These are phyloP conservation scores for Octodonta nipae DNA, from an alignment of 2,888 invertebrate species.

Conservation along the genomic window DNA sequence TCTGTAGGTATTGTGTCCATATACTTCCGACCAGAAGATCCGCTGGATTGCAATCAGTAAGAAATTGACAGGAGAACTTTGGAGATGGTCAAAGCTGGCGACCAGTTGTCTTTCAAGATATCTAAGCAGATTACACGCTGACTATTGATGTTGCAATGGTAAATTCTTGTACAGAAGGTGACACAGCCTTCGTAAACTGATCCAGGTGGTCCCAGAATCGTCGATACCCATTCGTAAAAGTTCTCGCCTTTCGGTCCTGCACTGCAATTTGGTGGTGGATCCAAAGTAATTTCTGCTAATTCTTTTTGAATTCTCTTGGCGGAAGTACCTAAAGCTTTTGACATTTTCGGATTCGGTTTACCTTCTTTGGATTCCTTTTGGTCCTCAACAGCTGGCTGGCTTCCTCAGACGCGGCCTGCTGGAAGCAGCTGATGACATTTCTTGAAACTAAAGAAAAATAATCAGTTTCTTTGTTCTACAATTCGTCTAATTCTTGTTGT, in stretches of 20 bases:
- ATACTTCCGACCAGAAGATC: conserved; percentile 96
- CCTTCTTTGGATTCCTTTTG: conserved; percentile 68
- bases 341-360: conserved; percentile 84
- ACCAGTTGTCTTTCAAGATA: conserved; percentile 97
- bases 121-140: conserved; percentile 97
- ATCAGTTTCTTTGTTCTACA: too few species aligned
- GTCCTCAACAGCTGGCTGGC: conserved; percentile 48
- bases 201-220: conserved; percentile 86
- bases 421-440: conserved; percentile 39
- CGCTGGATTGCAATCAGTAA: conserved; percentile 97
- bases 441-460: background rate
- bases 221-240: conserved; percentile 93
- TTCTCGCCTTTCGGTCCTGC: conserved; percentile 97
- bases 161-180: conserved; percentile 70
- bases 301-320: conserved; percentile 95
- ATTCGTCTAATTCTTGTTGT: too few species aligned
- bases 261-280: conserved; percentile 96
- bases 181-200: conserved; percentile 93
- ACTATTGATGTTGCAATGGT: conserved; percentile 98
- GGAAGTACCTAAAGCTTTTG: conserved; percentile 83
- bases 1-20: conserved; percentile 94
- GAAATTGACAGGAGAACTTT: conserved; percentile 94
- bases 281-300: conserved; percentile 89
- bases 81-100: conserved; percentile 94
- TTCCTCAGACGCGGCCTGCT: conserved; percentile 53